Percentiles rank a stretch among this genome's conserved stretches.
These are phyloP conservation scores for Liopterus haemorrhoidalis DNA, from an alignment of 2,888 invertebrate species.

Conservation along the genomic window DNA sequence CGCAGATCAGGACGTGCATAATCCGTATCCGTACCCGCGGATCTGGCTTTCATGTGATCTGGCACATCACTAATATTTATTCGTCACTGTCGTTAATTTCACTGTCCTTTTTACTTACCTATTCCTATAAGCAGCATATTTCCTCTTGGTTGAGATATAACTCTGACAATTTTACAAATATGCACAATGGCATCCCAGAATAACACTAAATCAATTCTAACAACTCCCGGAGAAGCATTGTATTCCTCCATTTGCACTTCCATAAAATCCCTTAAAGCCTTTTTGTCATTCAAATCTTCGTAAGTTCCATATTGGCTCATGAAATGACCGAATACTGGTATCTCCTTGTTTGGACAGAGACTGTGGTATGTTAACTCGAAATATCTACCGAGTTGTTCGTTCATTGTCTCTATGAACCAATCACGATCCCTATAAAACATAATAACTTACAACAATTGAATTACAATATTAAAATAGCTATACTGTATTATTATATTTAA, in stretches of 20 bases:
- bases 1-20: too few relatives aligned
- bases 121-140: constrained; percentile 80
- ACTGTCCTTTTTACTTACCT: constrained; percentile 43
- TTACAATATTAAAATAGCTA: constrained; percentile 1
- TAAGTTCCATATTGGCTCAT: constrained; percentile 71
- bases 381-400: constrained; percentile 68
- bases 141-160: constrained; percentile 77
- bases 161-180: constrained; percentile 72
- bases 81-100: neutral
- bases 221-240: constrained; percentile 71
- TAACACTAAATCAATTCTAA: constrained; percentile 74
- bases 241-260: constrained; percentile 64
- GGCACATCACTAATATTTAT: too few relatives aligned
- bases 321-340: constrained; percentile 74
- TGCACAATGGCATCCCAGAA: constrained; percentile 85
- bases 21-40: too few relatives aligned
- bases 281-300: constrained; percentile 68
- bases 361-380: constrained; percentile 76
- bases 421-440: constrained; percentile 59
- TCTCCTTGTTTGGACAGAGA: constrained; percentile 64
- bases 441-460: neutral
- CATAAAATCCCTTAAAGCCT: constrained; percentile 52
- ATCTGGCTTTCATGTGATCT: too few relatives aligned
- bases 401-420: constrained; percentile 66
- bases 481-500: too few relatives aligned